Base-by-base conservation (phyloP, 1,140 invertebrate genomes). In the Protaetia brevitarsis region DNA sequence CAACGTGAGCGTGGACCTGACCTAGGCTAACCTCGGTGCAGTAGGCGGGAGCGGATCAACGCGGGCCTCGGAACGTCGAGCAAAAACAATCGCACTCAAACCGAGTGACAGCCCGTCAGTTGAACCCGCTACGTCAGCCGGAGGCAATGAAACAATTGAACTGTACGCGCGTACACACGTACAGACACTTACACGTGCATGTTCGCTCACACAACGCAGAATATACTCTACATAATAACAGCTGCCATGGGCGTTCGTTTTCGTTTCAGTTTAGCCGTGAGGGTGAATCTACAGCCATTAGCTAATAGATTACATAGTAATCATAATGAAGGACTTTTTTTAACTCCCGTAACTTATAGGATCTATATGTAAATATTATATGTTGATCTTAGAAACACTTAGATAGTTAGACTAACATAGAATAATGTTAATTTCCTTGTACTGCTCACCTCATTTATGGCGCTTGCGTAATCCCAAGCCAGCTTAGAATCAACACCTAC, bases 141-240 rank as follows among this genome's bases (percentile, higher is more conserved):
- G 57, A 28, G 57, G 57, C 57, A 59, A 59, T 31, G 57, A 59
- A 59, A 59, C 57, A 59, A 59, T 59, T 59, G 57, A 59, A 59
- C 57, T 59, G 30, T 28, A 59, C 26, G 26, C 57, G 30, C 57
- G 16, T 51, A 51, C 19, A 51, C 41, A 51, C 26, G 11, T 3
- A 51, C 41, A 19, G n/a, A n/a, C n/a, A n/a, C n/a, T n/a, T n/a
- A n/a, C 19, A 23, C 11, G 26, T 23, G 26, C 19, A 26, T 45
- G 37, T 19, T 19, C 16, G 6, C 21, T 7, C 21, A 45, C 13
- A 19, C n/a, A 16, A 23, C 41, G 19, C 16, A 51, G 41, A 51
- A 19, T 51, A 51, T 23, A 51, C 19, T 51, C 19, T 19, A 51
- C 13, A 51, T 51, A 51, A 51, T 51, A 51, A 51, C 31, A 34